A percentile compares a stretch with the other conserved stretches of the same genome.
Evolutionary conservation across 2,888 invertebrate genomes (phyloP).

Genomic region (Pandemis cinnamomeana): DNA sequence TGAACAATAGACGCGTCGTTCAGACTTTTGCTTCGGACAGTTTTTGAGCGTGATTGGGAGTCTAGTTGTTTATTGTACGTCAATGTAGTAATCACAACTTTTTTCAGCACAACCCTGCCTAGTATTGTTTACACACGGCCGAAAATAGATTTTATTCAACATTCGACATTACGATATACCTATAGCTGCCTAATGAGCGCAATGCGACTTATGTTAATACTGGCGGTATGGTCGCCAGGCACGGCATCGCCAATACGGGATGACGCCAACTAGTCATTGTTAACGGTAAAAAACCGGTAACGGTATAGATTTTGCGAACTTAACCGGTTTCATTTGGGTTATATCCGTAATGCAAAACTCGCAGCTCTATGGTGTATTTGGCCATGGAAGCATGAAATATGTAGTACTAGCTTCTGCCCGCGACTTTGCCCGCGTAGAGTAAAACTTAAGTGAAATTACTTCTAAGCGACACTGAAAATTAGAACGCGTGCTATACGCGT

Average conservation of each 20-base stretch:
- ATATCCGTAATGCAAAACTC: neutral
- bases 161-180: neutral
- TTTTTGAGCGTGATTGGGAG: too few species aligned
- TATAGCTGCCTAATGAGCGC: conserved; percentile 15
- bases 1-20: too few species aligned
- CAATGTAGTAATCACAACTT: too few species aligned
- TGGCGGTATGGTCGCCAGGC: neutral
- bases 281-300: conserved; percentile 39
- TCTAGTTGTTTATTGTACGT: too few species aligned
- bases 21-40: too few species aligned
- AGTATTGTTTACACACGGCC: conserved; percentile 2
- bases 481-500: too few species aligned
- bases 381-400: too few species aligned
- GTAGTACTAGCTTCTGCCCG: too few species aligned
- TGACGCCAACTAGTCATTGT: conserved; percentile 21
- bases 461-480: too few species aligned
- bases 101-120: conserved; percentile 3
- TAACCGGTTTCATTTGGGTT: neutral
- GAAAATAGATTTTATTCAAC: conserved; percentile 18
- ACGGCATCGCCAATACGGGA: neutral
- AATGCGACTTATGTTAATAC: conserved; percentile 22
- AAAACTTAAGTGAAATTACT: too few species aligned
- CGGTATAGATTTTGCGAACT: conserved; percentile 10
- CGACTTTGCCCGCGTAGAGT: too few species aligned
- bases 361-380: too few species aligned